These are phyloP conservation scores for Drosophila murphyi DNA, from an alignment of 1,140 invertebrate genomes.

Conservation along the genomic window DNA sequence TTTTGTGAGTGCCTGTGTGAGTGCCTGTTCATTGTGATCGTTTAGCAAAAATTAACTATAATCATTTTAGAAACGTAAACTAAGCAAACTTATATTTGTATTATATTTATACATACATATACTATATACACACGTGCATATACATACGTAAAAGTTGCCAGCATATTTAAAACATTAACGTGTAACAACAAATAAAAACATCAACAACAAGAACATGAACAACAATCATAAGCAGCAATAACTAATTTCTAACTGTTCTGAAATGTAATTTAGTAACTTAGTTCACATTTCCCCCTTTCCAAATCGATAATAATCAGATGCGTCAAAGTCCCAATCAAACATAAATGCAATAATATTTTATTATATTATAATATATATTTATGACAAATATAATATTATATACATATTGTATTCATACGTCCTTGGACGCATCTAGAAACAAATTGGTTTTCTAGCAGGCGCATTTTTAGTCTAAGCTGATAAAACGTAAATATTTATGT, in stretches of 20 bases:
- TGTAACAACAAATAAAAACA: background rate
- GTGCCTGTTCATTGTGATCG: slow-evolving; percentile 72
- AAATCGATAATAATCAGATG: slow-evolving; percentile 19
- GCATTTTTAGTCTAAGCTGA: slow-evolving; percentile 38
- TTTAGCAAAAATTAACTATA: slow-evolving; percentile 82
- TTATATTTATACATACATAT: slow-evolving; percentile 60
- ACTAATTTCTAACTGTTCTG: slow-evolving; percentile 66
- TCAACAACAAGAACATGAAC: slow-evolving; percentile 14
- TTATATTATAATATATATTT: too few relatives aligned
- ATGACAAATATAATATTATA: background rate
- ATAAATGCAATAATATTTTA: too few relatives aligned
- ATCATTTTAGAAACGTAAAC: slow-evolving; percentile 70
- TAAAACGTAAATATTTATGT: slow-evolving; percentile 48
- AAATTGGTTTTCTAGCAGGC: slow-evolving; percentile 31
- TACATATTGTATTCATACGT: slow-evolving; percentile 2
- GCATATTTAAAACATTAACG: slow-evolving; percentile 42
- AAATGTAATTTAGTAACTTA: slow-evolving; percentile 58
- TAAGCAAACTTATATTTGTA: slow-evolving; percentile 65
- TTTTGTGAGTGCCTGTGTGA: slow-evolving; percentile 53
- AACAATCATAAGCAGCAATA: slow-evolving; percentile 54
- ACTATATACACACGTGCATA: slow-evolving; percentile 20
- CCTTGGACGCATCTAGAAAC: slow-evolving; percentile 7
- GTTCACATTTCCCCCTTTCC: slow-evolving; percentile 31
- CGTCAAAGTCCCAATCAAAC: background rate
- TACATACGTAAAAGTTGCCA: slow-evolving; percentile 51